Base-by-base conservation (phyloP, 2,113 vertebrate genomes). In the Mastomys natalensis region DNA sequence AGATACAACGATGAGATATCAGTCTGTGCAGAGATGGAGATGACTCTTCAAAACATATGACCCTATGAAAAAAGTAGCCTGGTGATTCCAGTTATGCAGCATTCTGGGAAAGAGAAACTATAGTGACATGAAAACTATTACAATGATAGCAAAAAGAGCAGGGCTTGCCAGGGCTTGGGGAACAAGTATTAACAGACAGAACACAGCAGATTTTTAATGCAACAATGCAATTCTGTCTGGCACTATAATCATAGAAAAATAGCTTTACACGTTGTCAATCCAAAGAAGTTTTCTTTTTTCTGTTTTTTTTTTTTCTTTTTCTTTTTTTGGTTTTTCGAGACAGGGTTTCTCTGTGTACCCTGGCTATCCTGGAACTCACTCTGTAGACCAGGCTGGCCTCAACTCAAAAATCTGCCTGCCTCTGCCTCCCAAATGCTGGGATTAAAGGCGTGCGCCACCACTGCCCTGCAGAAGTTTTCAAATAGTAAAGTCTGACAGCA, bases 231-330 rank as follows among this genome's bases (percentile, higher is more conserved):
- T 86, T 91, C 48, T 53, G 4, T 81, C 58, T 81, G 22, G 60
- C 45, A 74, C 19, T 68, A 11, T 29, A 82, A 66, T n/a, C 31
- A 29, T 22, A 66, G 21, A 51, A 16, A 60, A 48, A 72, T 48
- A 37, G 87, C 29, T 89, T 34, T 85, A 74, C 51, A 26, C 26
- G 86, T 68, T 70, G 70, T 89, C 24, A 86, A 72, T 2, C 1
- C 90, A 92, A 17, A 77, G 34, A 94, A 81, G 26, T 91, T 94
- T 66, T 62, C 29, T n/a, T n/a, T n/a, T n/a, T n/a, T n/a, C n/a
- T n/a, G n/a, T n/a, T n/a, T n/a, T n/a, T n/a, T n/a, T n/a, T n/a
- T n/a, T n/a, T n/a, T n/a, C n/a, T n/a, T n/a, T n/a, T n/a, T n/a
- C n/a, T n/a, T n/a, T n/a, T n/a, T n/a, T n/a, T n/a, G n/a, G n/a